Evolutionary conservation across 2,113 vertebrate species (phyloP).

Genomic region (Pteropus alecto): DNA sequence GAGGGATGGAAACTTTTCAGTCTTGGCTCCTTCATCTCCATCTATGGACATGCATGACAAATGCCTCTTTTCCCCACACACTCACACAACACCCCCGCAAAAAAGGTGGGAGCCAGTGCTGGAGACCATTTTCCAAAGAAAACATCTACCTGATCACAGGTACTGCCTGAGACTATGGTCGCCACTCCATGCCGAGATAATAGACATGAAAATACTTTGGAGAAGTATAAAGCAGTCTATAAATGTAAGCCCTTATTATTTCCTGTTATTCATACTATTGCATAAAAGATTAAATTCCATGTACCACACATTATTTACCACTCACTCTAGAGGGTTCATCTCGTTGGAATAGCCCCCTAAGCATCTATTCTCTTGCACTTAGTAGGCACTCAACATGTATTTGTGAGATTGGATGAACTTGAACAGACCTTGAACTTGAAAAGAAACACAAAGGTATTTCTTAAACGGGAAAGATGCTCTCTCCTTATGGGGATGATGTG

Average conservation of each 20-base stretch:
- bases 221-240: slow-evolving; percentile 58
- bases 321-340: neutral
- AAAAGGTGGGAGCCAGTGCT: neutral
- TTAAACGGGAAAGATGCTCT: neutral
- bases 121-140: slow-evolving; percentile 54
- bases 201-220: slow-evolving; percentile 38
- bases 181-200: slow-evolving; percentile 46
- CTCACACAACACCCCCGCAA: neutral
- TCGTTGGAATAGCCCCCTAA: neutral
- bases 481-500: neutral
- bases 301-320: neutral
- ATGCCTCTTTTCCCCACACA: neutral
- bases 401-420: neutral
- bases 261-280: neutral
- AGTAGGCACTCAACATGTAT: neutral
- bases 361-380: neutral
- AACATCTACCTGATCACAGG: slow-evolving; percentile 58
- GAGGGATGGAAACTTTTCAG: neutral
- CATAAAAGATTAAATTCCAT: neutral
- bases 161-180: slow-evolving; percentile 19
- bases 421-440: neutral
- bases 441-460: neutral
- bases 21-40: neutral
- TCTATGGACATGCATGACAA: neutral
- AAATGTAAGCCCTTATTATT: slow-evolving; percentile 63